These are phyloP conservation scores for Xerus inauris DNA, from an alignment of 2,113 vertebrate species.

Conservation along the genomic window DNA sequence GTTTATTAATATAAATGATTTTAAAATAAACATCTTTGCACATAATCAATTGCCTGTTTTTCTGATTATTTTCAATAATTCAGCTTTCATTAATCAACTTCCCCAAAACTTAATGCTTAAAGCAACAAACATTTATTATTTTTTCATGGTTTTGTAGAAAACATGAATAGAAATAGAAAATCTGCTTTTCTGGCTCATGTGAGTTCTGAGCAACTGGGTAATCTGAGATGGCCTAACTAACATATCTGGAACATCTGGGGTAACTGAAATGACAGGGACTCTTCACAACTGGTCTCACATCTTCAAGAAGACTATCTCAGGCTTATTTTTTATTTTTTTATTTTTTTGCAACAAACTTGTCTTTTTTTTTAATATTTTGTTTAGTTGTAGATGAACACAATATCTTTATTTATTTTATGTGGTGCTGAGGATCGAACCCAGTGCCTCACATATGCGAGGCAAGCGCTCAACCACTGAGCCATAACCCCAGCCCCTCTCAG, in stretches of 20 bases:
- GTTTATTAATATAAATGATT: constrained; percentile 7
- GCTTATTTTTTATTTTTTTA: neutral
- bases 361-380: no score
- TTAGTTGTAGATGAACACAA: no score
- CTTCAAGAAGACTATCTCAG: neutral
- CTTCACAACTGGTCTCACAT: neutral
- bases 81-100: constrained; percentile 5
- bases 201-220: neutral
- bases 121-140: neutral
- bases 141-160: neutral
- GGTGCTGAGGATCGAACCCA: no score
- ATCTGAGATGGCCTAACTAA: neutral
- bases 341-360: no score
- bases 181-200: neutral
- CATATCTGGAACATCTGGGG: neutral
- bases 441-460: no score
- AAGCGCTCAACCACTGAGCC: no score
- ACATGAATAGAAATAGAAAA: neutral
- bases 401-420: no score
- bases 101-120: neutral
- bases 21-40: constrained; percentile 10
- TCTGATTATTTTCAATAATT: neutral
- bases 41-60: neutral
- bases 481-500: no score
- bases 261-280: neutral